These are phyloP conservation scores for Cataglyphis albicans DNA, from an alignment of 2,888 invertebrate species.

Conservation along the genomic window DNA sequence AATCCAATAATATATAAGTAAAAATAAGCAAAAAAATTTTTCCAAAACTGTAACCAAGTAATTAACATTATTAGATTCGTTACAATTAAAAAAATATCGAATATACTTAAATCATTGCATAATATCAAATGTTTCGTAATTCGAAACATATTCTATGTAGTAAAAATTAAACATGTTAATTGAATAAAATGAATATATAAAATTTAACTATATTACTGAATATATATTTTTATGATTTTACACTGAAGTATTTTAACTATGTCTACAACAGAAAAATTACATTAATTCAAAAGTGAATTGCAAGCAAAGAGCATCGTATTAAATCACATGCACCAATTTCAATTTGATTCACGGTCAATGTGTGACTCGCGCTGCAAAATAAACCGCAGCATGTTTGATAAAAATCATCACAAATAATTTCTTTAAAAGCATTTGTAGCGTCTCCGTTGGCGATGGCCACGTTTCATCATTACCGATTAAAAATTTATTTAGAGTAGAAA, in stretches of 20 bases:
- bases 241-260: neutral
- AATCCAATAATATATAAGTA: too few species aligned
- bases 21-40: too few species aligned
- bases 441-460: neutral
- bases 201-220: neutral
- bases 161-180: neutral
- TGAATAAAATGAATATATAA: neutral
- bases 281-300: neutral
- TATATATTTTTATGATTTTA: neutral
- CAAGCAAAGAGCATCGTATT: neutral
- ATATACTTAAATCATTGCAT: neutral
- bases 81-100: neutral
- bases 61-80: slow-evolving; percentile 13
- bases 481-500: slow-evolving; percentile 13
- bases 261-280: neutral
- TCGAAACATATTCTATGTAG: neutral
- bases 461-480: neutral
- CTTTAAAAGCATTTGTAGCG: neutral
- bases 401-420: neutral
- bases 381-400: slow-evolving; percentile 1
- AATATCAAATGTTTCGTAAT: neutral
- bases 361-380: neutral
- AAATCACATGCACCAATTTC: neutral
- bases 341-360: neutral
- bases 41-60: neutral